A percentile compares a stretch with the other conserved stretches of the same genome.
These are phyloP conservation scores for Oikopleura vanhoeffeni DNA, from an alignment of 23 tunicate genomes.

Conservation along the genomic window DNA sequence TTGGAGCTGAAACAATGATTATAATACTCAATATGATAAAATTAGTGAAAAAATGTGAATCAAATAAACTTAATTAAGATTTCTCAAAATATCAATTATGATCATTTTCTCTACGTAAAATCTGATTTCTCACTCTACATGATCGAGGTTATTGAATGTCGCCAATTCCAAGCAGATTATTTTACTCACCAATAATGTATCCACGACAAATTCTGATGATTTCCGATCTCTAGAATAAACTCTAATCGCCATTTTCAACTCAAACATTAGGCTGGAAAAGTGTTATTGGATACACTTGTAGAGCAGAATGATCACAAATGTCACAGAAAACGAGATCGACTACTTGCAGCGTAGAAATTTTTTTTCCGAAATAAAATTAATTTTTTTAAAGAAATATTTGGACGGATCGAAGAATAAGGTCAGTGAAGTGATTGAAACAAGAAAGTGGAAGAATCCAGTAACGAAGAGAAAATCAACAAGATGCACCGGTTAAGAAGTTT, in stretches of 20 bases:
- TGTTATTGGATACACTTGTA: conserved; percentile 82
- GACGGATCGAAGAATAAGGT: conserved; percentile 69
- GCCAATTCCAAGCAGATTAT: background rate
- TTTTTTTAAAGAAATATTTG: conserved; percentile 35
- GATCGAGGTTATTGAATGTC: background rate
- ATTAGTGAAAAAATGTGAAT: too few species aligned
- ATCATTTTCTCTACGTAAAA: too few species aligned
- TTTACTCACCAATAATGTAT: background rate
- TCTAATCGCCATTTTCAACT: background rate
- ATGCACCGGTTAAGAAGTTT: conserved; percentile 25
- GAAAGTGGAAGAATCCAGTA: conserved; percentile 42
- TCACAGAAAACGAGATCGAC: conserved; percentile 56
- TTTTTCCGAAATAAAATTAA: background rate
- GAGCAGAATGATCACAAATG: conserved; percentile 95
- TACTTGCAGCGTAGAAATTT: background rate
- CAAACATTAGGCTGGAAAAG: conserved; percentile 59
- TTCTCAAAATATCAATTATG: too few species aligned
- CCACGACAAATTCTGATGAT: background rate
- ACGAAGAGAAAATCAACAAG: conserved; percentile 42
- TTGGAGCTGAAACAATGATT: too few species aligned
- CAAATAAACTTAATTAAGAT: too few species aligned
- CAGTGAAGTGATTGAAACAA: conserved; percentile 55
- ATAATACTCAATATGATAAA: too few species aligned
- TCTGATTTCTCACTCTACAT: background rate
- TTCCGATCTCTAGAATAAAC: background rate